A percentile compares a stretch with the other conserved stretches of the same genome.
Conservation (phyloP, 1,140 invertebrate species). For the Procambarus virginalis region DNA sequence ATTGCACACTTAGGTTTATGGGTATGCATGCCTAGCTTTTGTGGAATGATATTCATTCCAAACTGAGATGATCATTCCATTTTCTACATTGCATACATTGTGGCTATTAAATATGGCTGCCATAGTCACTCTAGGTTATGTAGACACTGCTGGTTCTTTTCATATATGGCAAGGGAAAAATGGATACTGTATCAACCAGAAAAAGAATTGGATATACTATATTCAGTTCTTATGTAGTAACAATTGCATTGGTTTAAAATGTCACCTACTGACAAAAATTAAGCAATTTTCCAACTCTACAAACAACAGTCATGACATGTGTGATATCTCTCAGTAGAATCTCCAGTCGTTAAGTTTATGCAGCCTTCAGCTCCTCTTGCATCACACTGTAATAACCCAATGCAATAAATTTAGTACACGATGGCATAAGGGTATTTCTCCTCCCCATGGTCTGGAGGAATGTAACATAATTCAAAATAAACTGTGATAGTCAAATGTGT, state of each 20-base stretch:
- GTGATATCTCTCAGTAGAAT: slow-evolving; percentile 3
- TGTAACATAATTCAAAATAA: slow-evolving; percentile 53
- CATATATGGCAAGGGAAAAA: not conserved
- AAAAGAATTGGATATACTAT: slow-evolving; percentile 4
- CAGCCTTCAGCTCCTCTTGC: slow-evolving; percentile 1
- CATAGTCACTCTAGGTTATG: not conserved
- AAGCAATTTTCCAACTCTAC: not conserved
- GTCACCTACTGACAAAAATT: not conserved
- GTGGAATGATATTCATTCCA: slow-evolving; percentile 2
- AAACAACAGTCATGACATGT: not conserved
- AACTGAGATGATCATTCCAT: slow-evolving; percentile 28
- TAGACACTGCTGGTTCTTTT: slow-evolving; percentile 17
- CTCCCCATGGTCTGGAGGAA: not conserved
- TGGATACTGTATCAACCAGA: not conserved
- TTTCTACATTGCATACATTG: slow-evolving; percentile 25
- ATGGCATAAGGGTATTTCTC: slow-evolving; percentile 44
- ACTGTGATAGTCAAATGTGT: slow-evolving; percentile 34
- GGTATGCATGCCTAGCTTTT: slow-evolving; percentile 33
- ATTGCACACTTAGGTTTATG: slow-evolving; percentile 23
- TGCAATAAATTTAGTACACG: slow-evolving; percentile 40
- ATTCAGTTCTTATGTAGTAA: slow-evolving; percentile 6
- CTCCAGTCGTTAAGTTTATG: not conserved
- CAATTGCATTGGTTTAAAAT: slow-evolving; percentile 13
- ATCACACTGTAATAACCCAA: slow-evolving; percentile 21
- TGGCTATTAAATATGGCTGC: not conserved